These are phyloP conservation scores for Chesias legatella DNA, from an alignment of 2,888 invertebrate species.

Conservation along the genomic window DNA sequence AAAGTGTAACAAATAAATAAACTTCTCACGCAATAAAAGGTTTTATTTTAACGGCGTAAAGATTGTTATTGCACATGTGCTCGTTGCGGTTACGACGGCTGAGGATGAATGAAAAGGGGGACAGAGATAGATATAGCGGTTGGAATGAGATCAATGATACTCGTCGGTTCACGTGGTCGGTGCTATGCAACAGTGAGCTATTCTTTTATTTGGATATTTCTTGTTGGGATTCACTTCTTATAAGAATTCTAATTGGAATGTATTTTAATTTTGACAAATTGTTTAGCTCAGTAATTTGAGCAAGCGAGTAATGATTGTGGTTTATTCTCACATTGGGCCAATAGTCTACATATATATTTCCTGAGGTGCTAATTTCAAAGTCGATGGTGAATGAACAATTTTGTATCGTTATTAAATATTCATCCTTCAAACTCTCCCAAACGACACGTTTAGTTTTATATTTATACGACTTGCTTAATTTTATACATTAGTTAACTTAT, in stretches of 20 bases:
- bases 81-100: constrained; percentile 66
- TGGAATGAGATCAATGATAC: constrained; percentile 54
- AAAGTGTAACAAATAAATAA: constrained; percentile 75
- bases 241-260: not conserved
- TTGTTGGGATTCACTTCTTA: constrained; percentile 3
- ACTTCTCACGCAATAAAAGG: constrained; percentile 71
- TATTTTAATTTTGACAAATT: not conserved
- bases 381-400: no score
- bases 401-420: no score
- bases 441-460: no score
- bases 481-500: no score
- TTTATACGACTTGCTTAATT: no score
- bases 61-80: constrained; percentile 73
- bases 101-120: constrained; percentile 69
- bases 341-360: no score
- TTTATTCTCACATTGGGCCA: no score
- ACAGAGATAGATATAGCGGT: constrained; percentile 49
- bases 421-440: no score
- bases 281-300: no score
- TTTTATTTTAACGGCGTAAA: constrained; percentile 73
- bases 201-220: constrained; percentile 38
- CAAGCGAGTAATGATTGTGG: no score
- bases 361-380: no score
- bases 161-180: constrained; percentile 72
- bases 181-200: constrained; percentile 62